Evolutionary conservation across 2,888 invertebrate species (phyloP).

Genomic region (Drosophila maculinotata): DNA sequence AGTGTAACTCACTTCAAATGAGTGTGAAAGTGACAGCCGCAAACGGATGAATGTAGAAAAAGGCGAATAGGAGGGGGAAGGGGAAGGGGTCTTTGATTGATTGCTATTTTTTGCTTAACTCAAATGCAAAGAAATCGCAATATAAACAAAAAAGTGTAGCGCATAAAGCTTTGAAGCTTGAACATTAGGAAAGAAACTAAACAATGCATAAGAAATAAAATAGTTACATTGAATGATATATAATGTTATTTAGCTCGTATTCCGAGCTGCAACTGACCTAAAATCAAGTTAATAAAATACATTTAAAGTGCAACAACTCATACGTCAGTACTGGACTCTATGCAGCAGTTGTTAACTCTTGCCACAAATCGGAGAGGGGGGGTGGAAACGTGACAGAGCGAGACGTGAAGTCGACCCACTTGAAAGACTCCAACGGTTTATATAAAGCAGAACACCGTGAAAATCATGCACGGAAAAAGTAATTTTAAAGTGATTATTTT

Average conservation of each 20-base stretch:
- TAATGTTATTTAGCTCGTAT: too few relatives aligned
- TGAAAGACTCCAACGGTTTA: slow-evolving; percentile 29
- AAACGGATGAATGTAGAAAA: background rate
- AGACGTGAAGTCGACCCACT: slow-evolving; percentile 30
- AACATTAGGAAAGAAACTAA: background rate
- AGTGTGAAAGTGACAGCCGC: slow-evolving; percentile 37
- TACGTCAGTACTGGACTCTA: background rate
- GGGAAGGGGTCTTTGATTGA: slow-evolving; percentile 55
- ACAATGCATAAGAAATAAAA: slow-evolving; percentile 1
- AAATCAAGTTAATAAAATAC: background rate
- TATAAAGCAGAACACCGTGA: slow-evolving; percentile 24
- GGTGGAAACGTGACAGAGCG: slow-evolving; percentile 18
- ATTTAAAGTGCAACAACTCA: background rate
- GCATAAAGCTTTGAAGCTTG: background rate
- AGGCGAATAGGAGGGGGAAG: slow-evolving; percentile 2
- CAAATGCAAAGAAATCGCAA: slow-evolving; percentile 31
- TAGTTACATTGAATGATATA: too few relatives aligned
- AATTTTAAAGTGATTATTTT: slow-evolving; percentile 48
- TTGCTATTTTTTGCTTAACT: slow-evolving; percentile 26
- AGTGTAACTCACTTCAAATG: slow-evolving; percentile 31
- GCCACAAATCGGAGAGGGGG: background rate
- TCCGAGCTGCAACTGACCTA: background rate
- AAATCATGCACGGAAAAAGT: slow-evolving; percentile 27
- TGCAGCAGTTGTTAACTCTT: slow-evolving; percentile 1
- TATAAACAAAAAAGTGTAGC: slow-evolving; percentile 4